phyloP scores from a whole-genome alignment of 2,113 vertebrate genomes.

The Sialia sialis region DNA sequence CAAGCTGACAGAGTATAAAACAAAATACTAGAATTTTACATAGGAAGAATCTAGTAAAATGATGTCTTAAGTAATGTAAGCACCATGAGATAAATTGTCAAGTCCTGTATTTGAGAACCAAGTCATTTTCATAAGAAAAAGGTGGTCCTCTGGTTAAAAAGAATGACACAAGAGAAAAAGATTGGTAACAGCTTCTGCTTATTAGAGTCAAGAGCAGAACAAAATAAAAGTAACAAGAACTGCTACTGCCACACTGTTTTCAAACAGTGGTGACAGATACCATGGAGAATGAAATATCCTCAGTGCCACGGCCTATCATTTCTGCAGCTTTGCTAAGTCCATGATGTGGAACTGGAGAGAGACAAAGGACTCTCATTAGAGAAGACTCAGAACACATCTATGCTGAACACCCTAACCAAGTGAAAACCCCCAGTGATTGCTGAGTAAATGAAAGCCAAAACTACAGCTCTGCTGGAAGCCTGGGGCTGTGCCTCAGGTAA shows the following conservation, averaged over 20 bases:
- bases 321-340: not conserved
- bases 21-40: not conserved
- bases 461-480: not conserved
- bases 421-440: not conserved
- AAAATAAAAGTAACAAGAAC: not conserved
- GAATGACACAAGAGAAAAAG: not conserved
- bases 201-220: not conserved
- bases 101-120: not conserved
- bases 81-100: not conserved
- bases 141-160: not conserved
- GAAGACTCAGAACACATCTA: not conserved
- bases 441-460: not conserved
- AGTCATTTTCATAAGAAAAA: not conserved
- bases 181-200: not conserved
- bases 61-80: not conserved
- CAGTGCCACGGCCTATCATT: not conserved
- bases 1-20: not conserved
- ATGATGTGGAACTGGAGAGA: not conserved
- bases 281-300: not conserved
- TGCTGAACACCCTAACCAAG: not conserved
- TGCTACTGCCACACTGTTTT: not conserved
- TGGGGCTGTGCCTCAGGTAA: not conserved
- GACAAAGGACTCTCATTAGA: not conserved
- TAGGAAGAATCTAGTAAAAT: not conserved
- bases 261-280: not conserved